Evolutionary conservation across 2,888 invertebrate genomes (phyloP), one percentile per base, ranked within the genome.

Genomic region (Andrena hattorfiana): DNA sequence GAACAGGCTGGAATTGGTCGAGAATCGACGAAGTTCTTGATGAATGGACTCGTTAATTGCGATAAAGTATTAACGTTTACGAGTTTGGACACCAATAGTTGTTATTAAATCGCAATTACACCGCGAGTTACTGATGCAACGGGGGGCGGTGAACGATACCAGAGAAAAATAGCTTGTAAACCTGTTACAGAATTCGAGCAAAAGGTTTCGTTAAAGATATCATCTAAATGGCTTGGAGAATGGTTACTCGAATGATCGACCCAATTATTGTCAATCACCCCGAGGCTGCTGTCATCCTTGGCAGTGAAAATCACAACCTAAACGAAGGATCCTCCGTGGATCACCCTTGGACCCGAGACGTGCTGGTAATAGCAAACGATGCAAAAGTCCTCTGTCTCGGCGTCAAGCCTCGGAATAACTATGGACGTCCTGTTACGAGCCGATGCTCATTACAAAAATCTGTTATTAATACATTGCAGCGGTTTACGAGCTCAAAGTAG

Each of bases 401-500:
- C n/a, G 32, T n/a, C 10, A 20, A 6, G 59, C 26, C 28, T 6
- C 16, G 32, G 3, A 13, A 16, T 35, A 56, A 63, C 63, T 1
- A 2, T 5, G 4, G 16, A 5, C 6, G 28, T 20, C n/a, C 8
- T 4, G 16, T 13, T 49, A 20, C 42, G 8, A 60, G 26, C 6
- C 6, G 42, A 13, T 28, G 26, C 10, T 26, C 20, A 10, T 73
- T 64, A 49, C 30, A 66, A 28, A 23, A 48, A 62, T 16, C 28
- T 26, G 30, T 66, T 16, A 66, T 74, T 59, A 49, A 74, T 66
- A 66, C 16, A 66, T 73, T 16, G 30, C 10, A 6, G 5, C 48
- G 64, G 7, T 77, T 66, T 60, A 77, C 59, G 77, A 73, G 35
- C 13, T 5, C 32, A 10, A 35, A 28, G 59, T 49, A 32, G n/a